Conservation (phyloP, 92 coral and sea anemone species). For the Phenganax stokvisi region DNA sequence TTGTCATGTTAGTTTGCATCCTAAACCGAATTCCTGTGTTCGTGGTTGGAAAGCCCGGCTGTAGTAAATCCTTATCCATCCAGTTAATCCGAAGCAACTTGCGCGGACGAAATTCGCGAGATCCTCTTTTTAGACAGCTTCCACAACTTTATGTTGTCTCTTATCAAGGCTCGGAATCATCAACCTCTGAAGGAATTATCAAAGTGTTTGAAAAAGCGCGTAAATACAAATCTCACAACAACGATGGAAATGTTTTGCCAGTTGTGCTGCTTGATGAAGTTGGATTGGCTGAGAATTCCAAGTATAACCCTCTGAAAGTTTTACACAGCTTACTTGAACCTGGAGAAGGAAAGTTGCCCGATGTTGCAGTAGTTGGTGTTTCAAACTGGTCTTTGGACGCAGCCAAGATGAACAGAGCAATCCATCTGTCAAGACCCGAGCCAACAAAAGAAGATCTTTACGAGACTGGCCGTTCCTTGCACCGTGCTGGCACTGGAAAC, state of each 20-base stretch:
- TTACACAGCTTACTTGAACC: conserved; percentile 90
- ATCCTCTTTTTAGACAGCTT: conserved; percentile 62
- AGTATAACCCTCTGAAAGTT: conserved; percentile 93
- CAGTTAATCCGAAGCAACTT: conserved; percentile 86
- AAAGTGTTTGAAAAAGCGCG: conserved; percentile 95
- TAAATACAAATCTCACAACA: conserved; percentile 66
- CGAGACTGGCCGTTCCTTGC: conserved; percentile 86
- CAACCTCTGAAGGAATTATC: conserved; percentile 89
- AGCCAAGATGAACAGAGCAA: conserved; percentile 98
- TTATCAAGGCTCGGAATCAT: conserved; percentile 94
- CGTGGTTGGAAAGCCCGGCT: conserved; percentile 97
- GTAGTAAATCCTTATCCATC: conserved; percentile 95
- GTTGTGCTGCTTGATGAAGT: conserved; percentile 95
- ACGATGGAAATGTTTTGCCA: conserved; percentile 74
- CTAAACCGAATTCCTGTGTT: conserved; percentile 89
- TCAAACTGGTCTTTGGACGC: conserved; percentile 99
- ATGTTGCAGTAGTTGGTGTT: conserved; percentile 97
- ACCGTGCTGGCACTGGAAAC: conserved; percentile 47
- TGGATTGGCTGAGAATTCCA: conserved; percentile 91
- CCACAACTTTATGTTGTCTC: conserved; percentile 94
- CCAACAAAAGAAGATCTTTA: conserved; percentile 72
- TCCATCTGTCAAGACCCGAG: conserved; percentile 94
- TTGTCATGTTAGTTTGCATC: conserved; percentile 89
- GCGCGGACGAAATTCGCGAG: conserved; percentile 82
- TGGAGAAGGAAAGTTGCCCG: conserved; percentile 70